Evolutionary conservation across 2,797 vertebrate genomes (phyloP), one percentile per base, ranked within the genome.

Genomic region (Spinus olivaceus): DNA sequence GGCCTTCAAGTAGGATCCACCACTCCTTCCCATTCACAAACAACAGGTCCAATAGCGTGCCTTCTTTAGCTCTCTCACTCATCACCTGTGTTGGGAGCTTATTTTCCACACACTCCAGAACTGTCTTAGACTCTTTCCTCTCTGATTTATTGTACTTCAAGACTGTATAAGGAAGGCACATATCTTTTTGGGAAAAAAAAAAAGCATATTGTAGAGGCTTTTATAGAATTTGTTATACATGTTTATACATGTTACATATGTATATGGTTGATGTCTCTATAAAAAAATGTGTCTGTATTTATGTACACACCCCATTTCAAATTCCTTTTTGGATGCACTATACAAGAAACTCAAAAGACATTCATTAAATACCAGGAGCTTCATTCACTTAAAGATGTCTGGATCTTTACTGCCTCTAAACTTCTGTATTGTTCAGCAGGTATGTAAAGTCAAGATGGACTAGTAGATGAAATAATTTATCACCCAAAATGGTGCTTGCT

Each of bases 31-130:
- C 0, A 0, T 32, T 32, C 49, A 54, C 33, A 78, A 61, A 18
- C 2, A 37, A 3, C 7, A 61, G 42, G 6, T 47, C 14, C 22
- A 27, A 8, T 12, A 39, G 18, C 2, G 1, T 7, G 9, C 6
- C 8, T 27, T 67, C 7, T 30, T n/a, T 53, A 27, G 8, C 2
- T 74, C 18, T 32, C 33, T 47, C 32, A 53, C 14, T 41, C 25
- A 42, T 8, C 25, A 60, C 4, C 54, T 32, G 7, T 20, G 22
- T 35, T 32, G 54, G 19, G 41, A 74, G 27, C 22, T 35, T 47
- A 17, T 61, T 16, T 67, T 61, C 32, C 27, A 24, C 10, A 8
- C 1, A 14, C 5, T 35, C 10, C 41, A 67, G 47, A 15, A 74
- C 17, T 0, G 0, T 35, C 30, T 16, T 22, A 60, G 61, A 35